Evolutionary conservation across 2,113 vertebrate species (phyloP).

Genomic region (Acinonyx jubatus): DNA sequence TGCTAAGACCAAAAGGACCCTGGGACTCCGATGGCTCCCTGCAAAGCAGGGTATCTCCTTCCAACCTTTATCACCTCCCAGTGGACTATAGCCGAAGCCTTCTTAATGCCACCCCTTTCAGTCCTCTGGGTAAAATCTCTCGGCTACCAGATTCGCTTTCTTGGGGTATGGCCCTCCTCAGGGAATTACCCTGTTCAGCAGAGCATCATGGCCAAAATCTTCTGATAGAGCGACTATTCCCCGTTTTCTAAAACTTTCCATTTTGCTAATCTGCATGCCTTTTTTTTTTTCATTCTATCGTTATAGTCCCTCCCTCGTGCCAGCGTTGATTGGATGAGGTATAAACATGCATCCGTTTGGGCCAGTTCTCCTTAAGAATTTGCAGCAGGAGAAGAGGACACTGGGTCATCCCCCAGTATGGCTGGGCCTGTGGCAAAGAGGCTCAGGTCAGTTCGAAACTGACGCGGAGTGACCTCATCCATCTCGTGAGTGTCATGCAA

Average conservation of each 20-base stretch:
- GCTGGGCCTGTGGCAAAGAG: not conserved
- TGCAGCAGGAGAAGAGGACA: not conserved
- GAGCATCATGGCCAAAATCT: no score
- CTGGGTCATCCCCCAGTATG: rapidly evolving
- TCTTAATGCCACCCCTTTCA: rapidly evolving
- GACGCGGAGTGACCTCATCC: not conserved
- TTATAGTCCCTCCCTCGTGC: not conserved
- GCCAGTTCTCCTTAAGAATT: not conserved
- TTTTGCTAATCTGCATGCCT: not conserved
- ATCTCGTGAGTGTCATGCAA: not conserved
- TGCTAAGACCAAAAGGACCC: not conserved
- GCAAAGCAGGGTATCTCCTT: rapidly evolving
- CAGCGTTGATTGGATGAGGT: not conserved
- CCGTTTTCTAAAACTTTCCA: not conserved
- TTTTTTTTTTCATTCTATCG: not conserved
- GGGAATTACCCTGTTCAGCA: not conserved
- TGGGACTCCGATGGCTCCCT: not conserved
- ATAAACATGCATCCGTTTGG: not conserved
- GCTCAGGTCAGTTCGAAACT: not conserved
- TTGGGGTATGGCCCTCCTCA: no score
- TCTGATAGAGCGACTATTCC: not conserved
- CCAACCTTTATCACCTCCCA: rapidly evolving
- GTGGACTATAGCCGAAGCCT: rapidly evolving
- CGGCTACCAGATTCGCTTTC: not conserved
- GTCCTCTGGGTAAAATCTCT: not conserved